Evolutionary conservation across 2,113 vertebrate species (phyloP).

Genomic region (Condylura cristata): DNA sequence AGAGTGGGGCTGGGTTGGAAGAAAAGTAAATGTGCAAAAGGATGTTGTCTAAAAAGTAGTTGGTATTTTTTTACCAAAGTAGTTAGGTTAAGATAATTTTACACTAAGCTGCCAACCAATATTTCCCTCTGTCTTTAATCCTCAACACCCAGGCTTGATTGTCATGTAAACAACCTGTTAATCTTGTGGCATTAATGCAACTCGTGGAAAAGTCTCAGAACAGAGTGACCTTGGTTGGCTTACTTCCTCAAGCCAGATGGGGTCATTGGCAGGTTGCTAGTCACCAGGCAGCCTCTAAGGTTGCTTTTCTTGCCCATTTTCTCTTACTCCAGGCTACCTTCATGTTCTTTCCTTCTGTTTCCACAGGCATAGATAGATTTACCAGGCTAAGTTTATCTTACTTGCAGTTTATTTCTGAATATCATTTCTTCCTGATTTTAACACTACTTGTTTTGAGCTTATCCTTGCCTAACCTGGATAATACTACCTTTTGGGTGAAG

Average conservation of each 20-base stretch:
- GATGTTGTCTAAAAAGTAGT: background rate
- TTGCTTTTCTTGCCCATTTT: background rate
- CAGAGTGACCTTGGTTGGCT: background rate
- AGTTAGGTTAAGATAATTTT: slow-evolving; percentile 48
- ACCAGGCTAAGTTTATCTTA: background rate
- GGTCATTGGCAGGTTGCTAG: background rate
- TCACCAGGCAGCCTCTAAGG: background rate
- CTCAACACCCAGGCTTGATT: slow-evolving; percentile 3
- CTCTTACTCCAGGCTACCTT: background rate
- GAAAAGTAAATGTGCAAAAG: slow-evolving; percentile 32
- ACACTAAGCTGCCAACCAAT: background rate
- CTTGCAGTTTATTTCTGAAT: slow-evolving; percentile 1
- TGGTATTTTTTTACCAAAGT: slow-evolving; percentile 35
- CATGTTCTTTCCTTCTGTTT: background rate
- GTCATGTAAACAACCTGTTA: slow-evolving; percentile 43
- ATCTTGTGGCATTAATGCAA: slow-evolving; percentile 43
- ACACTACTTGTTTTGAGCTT: background rate
- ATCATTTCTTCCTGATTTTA: slow-evolving; percentile 14
- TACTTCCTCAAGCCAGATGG: background rate
- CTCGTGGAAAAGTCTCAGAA: slow-evolving; percentile 53
- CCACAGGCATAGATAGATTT: background rate
- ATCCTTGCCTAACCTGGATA: background rate
- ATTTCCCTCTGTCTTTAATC: background rate
- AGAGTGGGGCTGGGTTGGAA: background rate
- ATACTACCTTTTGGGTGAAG: background rate